Percentiles rank a stretch among this genome's conserved stretches.
These are phyloP conservation scores for Agrochola circellaris DNA, from an alignment of 2,888 invertebrate species.

Conservation along the genomic window DNA sequence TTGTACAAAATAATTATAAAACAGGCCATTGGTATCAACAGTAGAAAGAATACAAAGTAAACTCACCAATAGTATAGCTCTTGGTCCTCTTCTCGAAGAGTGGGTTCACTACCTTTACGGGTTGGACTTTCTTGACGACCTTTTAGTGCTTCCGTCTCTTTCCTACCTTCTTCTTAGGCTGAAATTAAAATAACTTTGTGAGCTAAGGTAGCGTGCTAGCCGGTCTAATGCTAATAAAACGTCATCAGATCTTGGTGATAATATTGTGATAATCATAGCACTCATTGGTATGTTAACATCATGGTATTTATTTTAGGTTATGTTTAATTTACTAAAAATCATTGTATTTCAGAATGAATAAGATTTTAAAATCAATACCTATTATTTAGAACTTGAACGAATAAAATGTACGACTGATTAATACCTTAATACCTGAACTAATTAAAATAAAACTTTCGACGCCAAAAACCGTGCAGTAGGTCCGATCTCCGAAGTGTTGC, in stretches of 20 bases:
- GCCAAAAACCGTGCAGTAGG: no score
- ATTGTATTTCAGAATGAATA: neutral
- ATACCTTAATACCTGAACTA: no score
- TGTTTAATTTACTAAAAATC: neutral
- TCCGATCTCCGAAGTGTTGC: no score
- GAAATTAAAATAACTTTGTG: conserved; percentile 73
- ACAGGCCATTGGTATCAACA: neutral
- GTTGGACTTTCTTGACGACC: conserved; percentile 97
- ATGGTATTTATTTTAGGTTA: neutral
- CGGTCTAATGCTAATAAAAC: neutral
- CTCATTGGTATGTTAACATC: conserved; percentile 66
- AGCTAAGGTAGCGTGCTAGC: neutral
- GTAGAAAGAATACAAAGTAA: neutral
- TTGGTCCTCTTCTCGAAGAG: conserved; percentile 99
- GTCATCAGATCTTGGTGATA: conserved; percentile 84
- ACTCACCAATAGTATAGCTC: conserved; percentile 99
- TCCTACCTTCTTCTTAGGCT: conserved; percentile 97
- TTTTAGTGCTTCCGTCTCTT: conserved; percentile 99
- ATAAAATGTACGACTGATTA: neutral
- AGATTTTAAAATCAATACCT: neutral
- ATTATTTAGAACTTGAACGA: neutral
- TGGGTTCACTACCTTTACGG: conserved; percentile 98
- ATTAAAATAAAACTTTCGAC: no score
- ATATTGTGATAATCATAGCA: conserved; percentile 78
- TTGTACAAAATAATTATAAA: neutral